These are phyloP conservation scores for Agrypnus murinus DNA, from an alignment of 2,888 invertebrate species.

Conservation along the genomic window DNA sequence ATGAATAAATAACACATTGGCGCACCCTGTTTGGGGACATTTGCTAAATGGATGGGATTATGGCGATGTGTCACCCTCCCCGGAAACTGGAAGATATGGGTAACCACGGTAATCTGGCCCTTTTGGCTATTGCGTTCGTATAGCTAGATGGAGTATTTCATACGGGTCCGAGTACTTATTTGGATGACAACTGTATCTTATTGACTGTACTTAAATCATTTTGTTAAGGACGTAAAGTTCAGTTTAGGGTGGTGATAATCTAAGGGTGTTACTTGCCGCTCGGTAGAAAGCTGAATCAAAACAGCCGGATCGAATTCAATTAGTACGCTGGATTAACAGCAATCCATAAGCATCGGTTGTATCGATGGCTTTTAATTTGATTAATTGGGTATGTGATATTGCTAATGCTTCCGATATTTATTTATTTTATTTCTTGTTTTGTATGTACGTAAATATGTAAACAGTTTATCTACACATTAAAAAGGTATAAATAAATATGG, in stretches of 20 bases:
- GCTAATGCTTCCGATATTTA: neutral
- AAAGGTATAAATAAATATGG: too few relatives aligned
- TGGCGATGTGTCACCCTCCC: conserved; percentile 64
- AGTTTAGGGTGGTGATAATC: conserved; percentile 34
- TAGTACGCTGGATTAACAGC: conserved; percentile 63
- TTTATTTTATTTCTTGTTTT: too few relatives aligned
- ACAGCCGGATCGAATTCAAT: conserved; percentile 65
- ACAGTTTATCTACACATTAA: too few relatives aligned
- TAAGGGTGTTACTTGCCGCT: conserved; percentile 18
- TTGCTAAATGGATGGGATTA: conserved; percentile 70
- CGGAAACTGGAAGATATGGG: conserved; percentile 40
- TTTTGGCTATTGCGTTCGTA: conserved; percentile 14
- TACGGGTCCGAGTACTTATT: neutral
- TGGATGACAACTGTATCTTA: conserved; percentile 35
- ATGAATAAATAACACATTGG: conserved; percentile 69
- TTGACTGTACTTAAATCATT: conserved; percentile 19
- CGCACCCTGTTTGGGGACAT: conserved; percentile 61
- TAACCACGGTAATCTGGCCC: conserved; percentile 38
- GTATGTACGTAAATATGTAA: too few relatives aligned
- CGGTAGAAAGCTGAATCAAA: conserved; percentile 46
- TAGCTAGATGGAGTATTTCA: conserved; percentile 8
- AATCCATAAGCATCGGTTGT: conserved; percentile 48
- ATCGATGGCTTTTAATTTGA: conserved; percentile 28
- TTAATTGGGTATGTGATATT: conserved; percentile 10
- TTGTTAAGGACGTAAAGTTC: conserved; percentile 2